Percentiles rank a stretch among this genome's conserved stretches.
These are phyloP conservation scores for Zaprionus capensis DNA, from an alignment of 1,140 invertebrate genomes.

Conservation along the genomic window DNA sequence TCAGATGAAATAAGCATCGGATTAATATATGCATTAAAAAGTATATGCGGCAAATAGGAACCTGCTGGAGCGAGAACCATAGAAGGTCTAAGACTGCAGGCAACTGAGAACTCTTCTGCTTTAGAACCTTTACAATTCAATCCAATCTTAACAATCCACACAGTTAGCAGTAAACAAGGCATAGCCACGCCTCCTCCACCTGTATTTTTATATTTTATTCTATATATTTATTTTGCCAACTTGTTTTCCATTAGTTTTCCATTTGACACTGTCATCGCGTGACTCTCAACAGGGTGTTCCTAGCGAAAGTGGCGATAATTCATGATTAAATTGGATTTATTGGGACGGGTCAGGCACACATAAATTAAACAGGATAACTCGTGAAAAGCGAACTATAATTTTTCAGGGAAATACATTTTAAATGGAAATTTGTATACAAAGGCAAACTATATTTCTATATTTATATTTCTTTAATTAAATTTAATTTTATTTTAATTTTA, in stretches of 20 bases:
- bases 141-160: background rate
- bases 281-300: slow-evolving; percentile 17
- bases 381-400: background rate
- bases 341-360: slow-evolving; percentile 19
- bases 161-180: background rate
- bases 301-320: slow-evolving; percentile 9
- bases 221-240: background rate
- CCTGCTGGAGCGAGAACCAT: too few relatives aligned
- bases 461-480: too few relatives aligned
- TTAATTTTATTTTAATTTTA: background rate
- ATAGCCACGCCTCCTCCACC: background rate
- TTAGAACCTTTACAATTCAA: background rate
- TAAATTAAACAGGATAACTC: background rate
- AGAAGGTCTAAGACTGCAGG: background rate
- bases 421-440: background rate
- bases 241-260: slow-evolving; percentile 18
- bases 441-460: too few relatives aligned
- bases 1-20: slow-evolving; percentile 68
- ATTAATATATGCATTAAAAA: slow-evolving; percentile 78
- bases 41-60: slow-evolving; percentile 19
- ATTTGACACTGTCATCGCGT: slow-evolving; percentile 32
- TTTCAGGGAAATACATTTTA: background rate
- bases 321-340: slow-evolving; percentile 14
- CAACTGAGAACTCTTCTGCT: background rate
- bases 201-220: slow-evolving; percentile 6